Conservation (phyloP, 2,888 invertebrate species). For the Pantelozetes paolii region DNA sequence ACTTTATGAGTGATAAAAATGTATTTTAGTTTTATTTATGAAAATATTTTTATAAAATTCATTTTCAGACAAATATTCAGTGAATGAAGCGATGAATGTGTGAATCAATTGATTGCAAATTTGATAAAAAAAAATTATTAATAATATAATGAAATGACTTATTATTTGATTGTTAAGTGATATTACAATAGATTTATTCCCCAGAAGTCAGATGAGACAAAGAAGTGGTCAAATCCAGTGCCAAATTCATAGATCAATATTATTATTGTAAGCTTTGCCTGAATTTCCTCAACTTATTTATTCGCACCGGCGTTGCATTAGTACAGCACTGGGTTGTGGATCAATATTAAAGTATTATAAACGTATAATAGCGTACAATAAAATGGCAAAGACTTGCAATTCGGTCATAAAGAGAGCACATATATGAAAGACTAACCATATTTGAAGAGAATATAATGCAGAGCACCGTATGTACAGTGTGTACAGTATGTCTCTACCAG, state of each 20-base stretch:
- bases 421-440: conserved; percentile 18
- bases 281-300: conserved; percentile 23
- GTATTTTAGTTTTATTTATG: too few relatives aligned
- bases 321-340: neutral
- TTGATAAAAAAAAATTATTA: neutral
- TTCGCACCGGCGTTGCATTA: neutral
- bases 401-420: neutral
- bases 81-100: too few relatives aligned
- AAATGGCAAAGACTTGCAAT: neutral
- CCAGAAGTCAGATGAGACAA: neutral
- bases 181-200: too few relatives aligned
- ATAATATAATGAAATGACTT: too few relatives aligned
- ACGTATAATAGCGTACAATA: conserved; percentile 10
- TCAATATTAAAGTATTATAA: conserved; percentile 18
- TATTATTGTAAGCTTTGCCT: neutral
- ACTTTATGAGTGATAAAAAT: too few relatives aligned
- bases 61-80: too few relatives aligned
- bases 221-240: neutral
- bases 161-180: too few relatives aligned
- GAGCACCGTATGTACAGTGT: too few relatives aligned
- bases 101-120: too few relatives aligned
- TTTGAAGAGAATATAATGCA: neutral
- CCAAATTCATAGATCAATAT: neutral
- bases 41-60: too few relatives aligned
- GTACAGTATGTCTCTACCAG: neutral